A percentile compares a stretch with the other conserved stretches of the same genome.
Conservation (phyloP, 1,140 invertebrate genomes). For the Anagrus nilaparvatae region DNA sequence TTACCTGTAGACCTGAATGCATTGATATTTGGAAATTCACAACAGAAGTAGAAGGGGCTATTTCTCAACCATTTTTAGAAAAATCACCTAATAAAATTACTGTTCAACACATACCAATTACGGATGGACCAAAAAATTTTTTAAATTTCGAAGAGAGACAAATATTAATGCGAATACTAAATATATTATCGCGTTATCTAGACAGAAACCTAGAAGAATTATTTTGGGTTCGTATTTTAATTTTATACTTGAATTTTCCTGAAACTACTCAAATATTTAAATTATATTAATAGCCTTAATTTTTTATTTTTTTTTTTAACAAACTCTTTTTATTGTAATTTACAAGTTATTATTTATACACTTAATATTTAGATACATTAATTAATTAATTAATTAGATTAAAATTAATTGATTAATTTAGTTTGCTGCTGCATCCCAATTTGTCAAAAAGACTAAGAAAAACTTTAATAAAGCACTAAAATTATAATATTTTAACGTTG, state of each 20-base stretch:
- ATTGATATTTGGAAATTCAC: slow-evolving; percentile 57
- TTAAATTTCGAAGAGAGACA: slow-evolving; percentile 58
- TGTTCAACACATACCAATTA: slow-evolving; percentile 50
- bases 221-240: slow-evolving; percentile 35
- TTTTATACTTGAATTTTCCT: background rate
- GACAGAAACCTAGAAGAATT: slow-evolving; percentile 53
- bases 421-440: no score
- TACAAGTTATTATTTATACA: no score
- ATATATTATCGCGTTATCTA: slow-evolving; percentile 45
- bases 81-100: slow-evolving; percentile 52
- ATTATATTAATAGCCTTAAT: no score
- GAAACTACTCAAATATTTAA: no score
- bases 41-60: slow-evolving; percentile 52
- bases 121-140: slow-evolving; percentile 50
- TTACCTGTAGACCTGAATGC: slow-evolving; percentile 39
- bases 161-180: slow-evolving; percentile 46
- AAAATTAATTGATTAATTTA: no score
- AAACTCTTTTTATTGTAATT: no score
- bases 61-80: slow-evolving; percentile 51
- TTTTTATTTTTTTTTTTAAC: no score
- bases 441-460: no score
- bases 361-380: no score
- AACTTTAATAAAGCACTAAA: no score
- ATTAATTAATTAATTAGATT: no score
- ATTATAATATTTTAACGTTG: no score